Evolutionary conservation across 2,797 vertebrate species (phyloP).

Genomic region (Gymnocypris eckloni): DNA sequence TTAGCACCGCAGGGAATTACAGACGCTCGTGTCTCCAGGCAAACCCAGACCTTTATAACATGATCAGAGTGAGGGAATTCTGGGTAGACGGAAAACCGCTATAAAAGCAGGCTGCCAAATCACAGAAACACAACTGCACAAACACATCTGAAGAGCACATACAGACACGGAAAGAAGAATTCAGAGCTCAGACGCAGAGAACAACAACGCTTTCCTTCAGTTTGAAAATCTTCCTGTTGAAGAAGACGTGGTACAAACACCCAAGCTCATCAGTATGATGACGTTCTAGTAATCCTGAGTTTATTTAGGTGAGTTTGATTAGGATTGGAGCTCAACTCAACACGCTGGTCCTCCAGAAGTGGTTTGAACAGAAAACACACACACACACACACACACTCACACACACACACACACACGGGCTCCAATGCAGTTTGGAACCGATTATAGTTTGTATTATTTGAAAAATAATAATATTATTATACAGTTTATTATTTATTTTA

Average conservation of each 20-base stretch:
- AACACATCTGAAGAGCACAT: background rate
- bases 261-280: background rate
- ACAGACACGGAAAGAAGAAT: background rate
- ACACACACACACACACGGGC: too few relatives aligned
- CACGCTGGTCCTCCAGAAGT: too few relatives aligned
- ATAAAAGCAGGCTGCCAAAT: constrained; percentile 32
- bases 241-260: background rate
- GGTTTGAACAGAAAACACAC: background rate
- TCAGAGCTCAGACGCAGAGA: background rate
- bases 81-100: constrained; percentile 67
- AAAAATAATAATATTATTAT: too few relatives aligned
- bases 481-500: too few relatives aligned
- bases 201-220: background rate
- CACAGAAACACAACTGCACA: constrained; percentile 6
- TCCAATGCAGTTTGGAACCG: too few relatives aligned
- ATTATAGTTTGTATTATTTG: too few relatives aligned
- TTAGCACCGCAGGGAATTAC: constrained; percentile 36
- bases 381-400: too few relatives aligned
- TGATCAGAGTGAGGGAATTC: constrained; percentile 71
- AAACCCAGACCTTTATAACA: constrained; percentile 80
- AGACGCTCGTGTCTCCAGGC: constrained; percentile 74
- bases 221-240: background rate
- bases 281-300: background rate
- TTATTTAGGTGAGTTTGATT: background rate
- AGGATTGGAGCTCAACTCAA: background rate